Base-by-base conservation (phyloP, 1,140 invertebrate species). In the Ruditapes philippinarum region DNA sequence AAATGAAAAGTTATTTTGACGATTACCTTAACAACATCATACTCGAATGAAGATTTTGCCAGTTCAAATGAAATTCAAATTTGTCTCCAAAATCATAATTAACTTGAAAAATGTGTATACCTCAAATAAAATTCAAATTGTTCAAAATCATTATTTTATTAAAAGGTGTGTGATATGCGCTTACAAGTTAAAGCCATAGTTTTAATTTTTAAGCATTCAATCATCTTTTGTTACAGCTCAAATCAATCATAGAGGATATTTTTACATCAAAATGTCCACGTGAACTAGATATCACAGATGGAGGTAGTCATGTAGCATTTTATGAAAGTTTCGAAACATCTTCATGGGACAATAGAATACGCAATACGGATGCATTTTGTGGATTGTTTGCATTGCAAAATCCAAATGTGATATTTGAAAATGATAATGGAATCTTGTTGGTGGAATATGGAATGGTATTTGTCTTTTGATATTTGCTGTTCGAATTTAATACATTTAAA, bases 331-430 rank as follows among this genome's bases (percentile, higher is more conserved):
- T 40, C 78, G 89, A 89, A 70, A 60, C 17, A 12, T 57, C 9
- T 22, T n/a, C 54, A 57, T 12, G 19, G 36, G 83, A 68, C 40
- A 5, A 40, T 9, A n/a, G 45, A 1, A 51, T 62, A 5, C 49
- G 51, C 1, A 76, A 92, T 40, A 85, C 45, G 14, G 90, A 92
- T 33, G 89, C 94, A 4, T 94, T 94, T 81, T 94, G 94, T 89
- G 94, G 92, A 1, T 78, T 88, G 22, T 90, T 68, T 42, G 89
- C 90, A 12, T 62, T 90, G n/a, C 92, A 86, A 45, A 93, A 94
- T 82, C 94, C 94, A 0, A 36, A 45, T 0, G 81, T 70, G 19
- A 60, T 93, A 17, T 93, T 89, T 89, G 31, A 22, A 42, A 78
- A 81, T 2, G 83, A 92, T 7, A 5, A 74, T 11, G 85, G 85